Conservation (phyloP, 2,888 invertebrate genomes). For the Callyntrura guangdongensis region DNA sequence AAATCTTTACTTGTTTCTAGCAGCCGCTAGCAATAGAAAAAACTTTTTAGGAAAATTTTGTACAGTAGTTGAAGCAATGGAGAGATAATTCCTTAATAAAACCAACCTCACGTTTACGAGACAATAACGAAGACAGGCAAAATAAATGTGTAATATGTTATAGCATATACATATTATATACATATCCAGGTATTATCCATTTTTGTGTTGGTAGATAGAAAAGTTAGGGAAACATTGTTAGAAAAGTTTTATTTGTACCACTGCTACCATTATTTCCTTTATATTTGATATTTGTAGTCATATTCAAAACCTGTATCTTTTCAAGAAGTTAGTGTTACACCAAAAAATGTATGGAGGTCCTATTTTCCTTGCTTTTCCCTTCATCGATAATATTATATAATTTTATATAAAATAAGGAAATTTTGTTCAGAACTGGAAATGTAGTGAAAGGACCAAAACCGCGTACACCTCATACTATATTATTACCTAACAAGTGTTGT, state of each 20-base stretch:
- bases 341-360: not conserved
- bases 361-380: conserved; percentile 2
- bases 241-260: conserved; percentile 25
- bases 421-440: not conserved
- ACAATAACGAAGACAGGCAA: not conserved
- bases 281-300: conserved; percentile 4
- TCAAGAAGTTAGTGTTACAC: not conserved
- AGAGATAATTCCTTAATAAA: conserved; percentile 71
- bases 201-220: too few species aligned
- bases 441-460: not conserved
- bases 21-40: conserved; percentile 61
- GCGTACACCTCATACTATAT: not conserved
- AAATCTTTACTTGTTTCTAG: conserved; percentile 62
- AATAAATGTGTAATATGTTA: not conserved
- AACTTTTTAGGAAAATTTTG: conserved; percentile 52
- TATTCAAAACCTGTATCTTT: conserved; percentile 16
- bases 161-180: not conserved
- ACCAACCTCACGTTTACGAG: conserved; percentile 45
- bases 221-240: conserved; percentile 48
- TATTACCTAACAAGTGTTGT: not conserved
- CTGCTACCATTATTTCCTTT: not conserved
- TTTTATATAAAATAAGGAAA: not conserved
- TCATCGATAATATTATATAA: conserved; percentile 30
- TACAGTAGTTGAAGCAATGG: conserved; percentile 31
- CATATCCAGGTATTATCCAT: not conserved